Evolutionary conservation across 2,888 invertebrate genomes (phyloP), one percentile per base, ranked within the genome.

Genomic region (Diabrotica balteata): DNA sequence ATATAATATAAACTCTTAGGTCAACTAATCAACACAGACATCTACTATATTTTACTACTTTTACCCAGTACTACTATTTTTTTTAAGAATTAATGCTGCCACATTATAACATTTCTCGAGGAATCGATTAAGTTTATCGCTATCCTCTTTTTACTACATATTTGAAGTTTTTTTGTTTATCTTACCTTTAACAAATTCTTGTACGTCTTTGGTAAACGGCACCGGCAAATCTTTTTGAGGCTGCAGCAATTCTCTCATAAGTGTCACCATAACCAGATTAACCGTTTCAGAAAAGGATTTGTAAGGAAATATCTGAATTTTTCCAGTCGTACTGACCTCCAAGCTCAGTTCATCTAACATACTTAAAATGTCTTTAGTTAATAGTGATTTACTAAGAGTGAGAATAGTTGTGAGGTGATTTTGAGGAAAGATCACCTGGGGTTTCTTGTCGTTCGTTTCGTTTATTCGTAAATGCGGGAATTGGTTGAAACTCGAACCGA

Each of bases 251-350:
- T 99, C 98, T 70, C 97, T 87, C 68, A 99, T 85, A 61, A 98
- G 84, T 0, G 97, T 95, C 0, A 98, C 94, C 88, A 97, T 90
- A 0, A 97, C 97, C 64, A 98, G 86, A 82, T 95, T 97, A 64
- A 98, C 86, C 0, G 96, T 96, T 84, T 99, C 98, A 68, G 96
- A 97, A 81, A 97, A 96, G 0, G 95, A 94, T 80, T 94, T 93
- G 84, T 98, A 98, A 0, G 96, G 96, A 81, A 96, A 97, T 75
- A 88, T 87, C 77, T 86, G 84, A 74, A 91, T 91, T 80, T 90
- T 90, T 72, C 90, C 90, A 46, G 90, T 88, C 32, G 89, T 87
- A 79, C 90, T 91, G 54, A 95, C 90, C 83, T 95, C 94, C 69
- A 90, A 87, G 3, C 94, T 92, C 79, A 94, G 93, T 72, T 93